phyloP scores from a whole-genome alignment of 2,113 vertebrate species.

The Calypte anna region DNA sequence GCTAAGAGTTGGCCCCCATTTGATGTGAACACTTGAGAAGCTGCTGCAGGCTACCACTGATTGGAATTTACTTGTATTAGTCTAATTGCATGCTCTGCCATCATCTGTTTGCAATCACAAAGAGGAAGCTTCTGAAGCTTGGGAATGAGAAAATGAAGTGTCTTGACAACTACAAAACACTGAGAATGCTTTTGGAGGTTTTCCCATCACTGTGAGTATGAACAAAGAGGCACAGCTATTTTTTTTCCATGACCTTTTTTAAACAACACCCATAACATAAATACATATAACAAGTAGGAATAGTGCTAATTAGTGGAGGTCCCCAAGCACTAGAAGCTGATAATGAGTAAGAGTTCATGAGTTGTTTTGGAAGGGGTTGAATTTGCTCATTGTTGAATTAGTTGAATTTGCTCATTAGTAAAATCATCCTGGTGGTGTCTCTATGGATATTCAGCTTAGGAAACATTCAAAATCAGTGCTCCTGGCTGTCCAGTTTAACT shows the following conservation, averaged over 20 bases:
- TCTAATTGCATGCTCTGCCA: conserved; percentile 48
- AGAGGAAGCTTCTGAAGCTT: conserved; percentile 66
- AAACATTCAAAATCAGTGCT: background rate
- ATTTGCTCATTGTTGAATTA: conserved; percentile 24
- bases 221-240: background rate
- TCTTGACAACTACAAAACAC: conserved; percentile 60
- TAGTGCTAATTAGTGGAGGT: background rate
- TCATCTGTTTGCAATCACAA: conserved; percentile 71
- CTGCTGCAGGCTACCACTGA: conserved; percentile 64
- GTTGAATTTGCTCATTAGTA: conserved; percentile 6
- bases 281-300: background rate
- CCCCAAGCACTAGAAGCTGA: background rate
- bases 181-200: conserved; percentile 29
- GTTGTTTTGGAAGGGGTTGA: conserved; percentile 11
- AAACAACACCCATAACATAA: background rate
- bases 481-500: background rate
- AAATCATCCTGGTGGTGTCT: conserved; percentile 1
- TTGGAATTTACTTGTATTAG: conserved; percentile 59
- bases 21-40: conserved; percentile 50
- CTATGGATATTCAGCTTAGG: background rate
- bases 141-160: conserved; percentile 64
- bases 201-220: conserved; percentile 26
- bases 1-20: conserved; percentile 34
- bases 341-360: background rate
- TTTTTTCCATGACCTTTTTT: background rate